Evolutionary conservation across 2,797 vertebrate species (phyloP), one percentile per base, ranked within the genome.

Genomic region (Pitangus sulphuratus): DNA sequence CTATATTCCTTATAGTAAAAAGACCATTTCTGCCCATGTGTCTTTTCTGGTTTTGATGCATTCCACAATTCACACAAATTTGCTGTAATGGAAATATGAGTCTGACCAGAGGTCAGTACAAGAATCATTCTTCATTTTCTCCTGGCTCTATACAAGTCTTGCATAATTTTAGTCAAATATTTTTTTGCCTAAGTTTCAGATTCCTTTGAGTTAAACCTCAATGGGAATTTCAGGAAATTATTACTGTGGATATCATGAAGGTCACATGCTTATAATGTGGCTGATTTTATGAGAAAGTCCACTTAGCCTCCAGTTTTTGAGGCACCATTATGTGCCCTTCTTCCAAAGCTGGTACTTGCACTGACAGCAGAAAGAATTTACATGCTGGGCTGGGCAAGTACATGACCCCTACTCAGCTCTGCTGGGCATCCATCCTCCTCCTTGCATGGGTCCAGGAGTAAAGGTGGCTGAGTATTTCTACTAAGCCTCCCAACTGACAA

Each of bases 221-320:
- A 50, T 75, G 76, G 66, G 87, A 96, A 97, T 95, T 96, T 96
- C 94, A 95, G 97, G 96, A 94, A 92, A 96, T 87, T 65, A 65
- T 77, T 88, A 94, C 80, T 65, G 42, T 86, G 45, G 84, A 8
- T 74, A 80, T 47, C 72, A 84, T 69, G 74, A 91, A 88, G 74
- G 93, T 71, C 68, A 88, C 68, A 95, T 94, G 75, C 93, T 93
- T 82, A 91, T 56, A 83, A 87, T 16, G 86, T 57, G 61, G 65
- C 31, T 91, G 78, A 93, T 92, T 94, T 92, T 53, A 94, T 82
- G 74, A 93, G 74, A 84, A 91, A 65, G 20, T 70, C 40, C 44
- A 86, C 44, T 12, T 50, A 66, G 33, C 47, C 70, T 88, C 74
- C 69, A 78, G 47, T 58, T 86, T 78, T 56, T 61, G 61, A 84